These are phyloP conservation scores for Selene dorsalis DNA, from an alignment of 2,797 vertebrate species.

Conservation along the genomic window DNA sequence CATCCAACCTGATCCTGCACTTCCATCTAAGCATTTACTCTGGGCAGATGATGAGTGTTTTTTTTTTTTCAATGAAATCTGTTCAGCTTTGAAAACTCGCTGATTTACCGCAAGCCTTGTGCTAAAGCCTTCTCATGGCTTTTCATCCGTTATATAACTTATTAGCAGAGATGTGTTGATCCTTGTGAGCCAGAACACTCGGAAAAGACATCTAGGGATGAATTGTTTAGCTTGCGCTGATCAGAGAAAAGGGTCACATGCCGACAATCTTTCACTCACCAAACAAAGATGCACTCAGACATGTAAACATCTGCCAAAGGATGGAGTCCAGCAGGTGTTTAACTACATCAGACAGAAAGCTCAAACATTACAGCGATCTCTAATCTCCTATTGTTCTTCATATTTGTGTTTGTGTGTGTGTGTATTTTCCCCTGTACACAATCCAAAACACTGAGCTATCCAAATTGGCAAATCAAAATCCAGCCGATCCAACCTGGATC, in stretches of 20 bases:
- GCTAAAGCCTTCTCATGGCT: slow-evolving; percentile 16
- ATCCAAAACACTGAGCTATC: slow-evolving; percentile 35
- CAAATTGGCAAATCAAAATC: slow-evolving; percentile 52
- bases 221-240: slow-evolving; percentile 71
- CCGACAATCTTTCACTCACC: slow-evolving; percentile 58
- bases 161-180: slow-evolving; percentile 48
- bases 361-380: slow-evolving; percentile 57
- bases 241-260: slow-evolving; percentile 67
- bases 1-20: slow-evolving; percentile 7
- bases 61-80: not conserved
- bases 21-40: slow-evolving; percentile 12
- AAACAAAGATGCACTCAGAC: slow-evolving; percentile 51
- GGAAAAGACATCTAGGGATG: slow-evolving; percentile 56
- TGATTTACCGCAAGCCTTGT: slow-evolving; percentile 24
- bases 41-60: slow-evolving; percentile 13
- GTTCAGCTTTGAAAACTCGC: not conserved
- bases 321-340: slow-evolving; percentile 69
- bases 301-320: slow-evolving; percentile 58
- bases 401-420: slow-evolving; percentile 17
- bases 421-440: slow-evolving; percentile 5
- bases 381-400: slow-evolving; percentile 47
- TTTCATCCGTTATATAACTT: slow-evolving; percentile 60
- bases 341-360: slow-evolving; percentile 51
- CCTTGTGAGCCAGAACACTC: slow-evolving; percentile 63
- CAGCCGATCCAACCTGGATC: slow-evolving; percentile 42